Evolutionary conservation across 2,888 invertebrate species (phyloP).

Genomic region (Gryllus longicercus): DNA sequence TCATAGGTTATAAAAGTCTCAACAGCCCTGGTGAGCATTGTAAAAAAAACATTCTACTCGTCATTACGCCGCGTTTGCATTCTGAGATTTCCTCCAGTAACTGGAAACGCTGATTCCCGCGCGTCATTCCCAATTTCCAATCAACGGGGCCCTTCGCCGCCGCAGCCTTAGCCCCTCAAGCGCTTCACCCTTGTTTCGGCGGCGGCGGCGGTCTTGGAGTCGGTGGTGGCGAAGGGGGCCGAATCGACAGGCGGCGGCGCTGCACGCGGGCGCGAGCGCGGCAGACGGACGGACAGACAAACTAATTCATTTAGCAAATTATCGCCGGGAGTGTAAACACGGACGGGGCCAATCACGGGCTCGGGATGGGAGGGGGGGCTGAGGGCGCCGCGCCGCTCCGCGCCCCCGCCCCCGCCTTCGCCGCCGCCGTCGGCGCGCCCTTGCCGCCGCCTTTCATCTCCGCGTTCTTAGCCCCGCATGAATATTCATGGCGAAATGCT

Average conservation of each 20-base stretch:
- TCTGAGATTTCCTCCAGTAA: no score
- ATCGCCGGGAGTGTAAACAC: conserved; percentile 28
- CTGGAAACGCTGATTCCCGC: background rate
- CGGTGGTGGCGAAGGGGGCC: background rate
- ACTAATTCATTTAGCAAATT: conserved; percentile 37
- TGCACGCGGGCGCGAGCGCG: background rate
- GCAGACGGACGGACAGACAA: conserved; percentile 27
- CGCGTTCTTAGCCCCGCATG: conserved; percentile 26
- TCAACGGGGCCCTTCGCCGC: background rate
- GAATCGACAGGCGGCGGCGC: background rate
- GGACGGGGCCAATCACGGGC: conserved; percentile 6
- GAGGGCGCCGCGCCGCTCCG: background rate
- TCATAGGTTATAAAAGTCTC: no score
- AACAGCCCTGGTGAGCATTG: no score
- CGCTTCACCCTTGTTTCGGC: background rate
- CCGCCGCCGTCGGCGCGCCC: background rate
- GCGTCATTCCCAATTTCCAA: conserved; percentile 5
- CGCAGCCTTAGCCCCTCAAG: background rate
- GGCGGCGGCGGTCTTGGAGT: background rate
- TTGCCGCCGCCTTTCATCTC: conserved; percentile 18
- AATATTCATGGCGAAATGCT: conserved; percentile 36
- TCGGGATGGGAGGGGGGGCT: background rate
- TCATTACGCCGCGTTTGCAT: no score
- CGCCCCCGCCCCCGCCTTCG: background rate
- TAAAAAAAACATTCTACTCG: no score